Percentiles rank a stretch among this genome's conserved stretches.
Evolutionary conservation across 2,113 vertebrate species (phyloP).

Genomic region (Xerus inauris): DNA sequence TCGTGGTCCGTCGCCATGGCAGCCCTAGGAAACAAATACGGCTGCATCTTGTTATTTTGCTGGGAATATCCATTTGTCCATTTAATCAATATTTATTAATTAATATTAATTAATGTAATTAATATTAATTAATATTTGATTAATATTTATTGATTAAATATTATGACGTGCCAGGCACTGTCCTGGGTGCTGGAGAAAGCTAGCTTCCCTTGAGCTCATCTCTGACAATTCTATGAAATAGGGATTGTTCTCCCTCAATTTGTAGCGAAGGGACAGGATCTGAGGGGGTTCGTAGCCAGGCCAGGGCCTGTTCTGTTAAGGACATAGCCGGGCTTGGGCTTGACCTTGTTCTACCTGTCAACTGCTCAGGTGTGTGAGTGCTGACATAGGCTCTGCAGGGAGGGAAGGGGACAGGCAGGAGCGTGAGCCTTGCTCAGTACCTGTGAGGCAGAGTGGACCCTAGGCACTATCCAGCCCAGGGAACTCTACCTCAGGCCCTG

Average conservation of each 20-base stretch:
- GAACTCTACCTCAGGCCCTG: rapidly evolving
- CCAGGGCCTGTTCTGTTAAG: neutral
- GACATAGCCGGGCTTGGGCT: neutral
- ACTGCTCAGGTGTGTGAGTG: rapidly evolving
- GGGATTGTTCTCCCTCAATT: too few relatives aligned
- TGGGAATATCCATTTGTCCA: neutral
- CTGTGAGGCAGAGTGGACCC: neutral
- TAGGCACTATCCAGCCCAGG: neutral
- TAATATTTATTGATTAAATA: too few relatives aligned
- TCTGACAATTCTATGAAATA: neutral
- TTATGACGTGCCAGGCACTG: too few relatives aligned
- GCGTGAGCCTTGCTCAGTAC: too few relatives aligned
- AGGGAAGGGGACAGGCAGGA: too few relatives aligned
- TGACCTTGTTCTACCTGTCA: neutral
- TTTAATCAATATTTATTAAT: neutral
- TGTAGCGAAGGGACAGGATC: neutral
- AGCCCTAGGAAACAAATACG: too few relatives aligned
- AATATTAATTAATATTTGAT: neutral
- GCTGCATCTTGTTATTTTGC: neutral
- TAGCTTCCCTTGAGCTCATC: neutral
- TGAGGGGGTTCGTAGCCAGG: neutral
- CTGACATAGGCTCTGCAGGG: neutral
- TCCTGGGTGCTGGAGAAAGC: too few relatives aligned
- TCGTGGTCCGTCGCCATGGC: too few relatives aligned
- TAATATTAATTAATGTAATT: too few relatives aligned